Evolutionary conservation across 2,888 invertebrate genomes (phyloP).

Genomic region (Margaritifera margaritifera): DNA sequence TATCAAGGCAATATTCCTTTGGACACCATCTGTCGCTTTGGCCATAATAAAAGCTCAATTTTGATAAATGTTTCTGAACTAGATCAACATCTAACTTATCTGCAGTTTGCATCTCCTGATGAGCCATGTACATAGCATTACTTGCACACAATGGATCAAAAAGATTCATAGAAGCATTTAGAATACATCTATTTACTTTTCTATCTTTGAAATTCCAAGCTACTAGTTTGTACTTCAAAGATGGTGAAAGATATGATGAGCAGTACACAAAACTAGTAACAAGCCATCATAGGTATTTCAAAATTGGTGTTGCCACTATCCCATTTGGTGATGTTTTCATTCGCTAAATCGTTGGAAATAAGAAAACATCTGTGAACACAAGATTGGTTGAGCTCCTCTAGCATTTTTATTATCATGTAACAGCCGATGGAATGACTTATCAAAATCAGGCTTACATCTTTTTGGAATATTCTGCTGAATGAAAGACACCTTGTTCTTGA

Average conservation of each 20-base stretch:
- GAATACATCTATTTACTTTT: conserved; percentile 60
- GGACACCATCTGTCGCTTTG: conserved; percentile 89
- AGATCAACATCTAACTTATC: conserved; percentile 79
- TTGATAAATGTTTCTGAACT: conserved; percentile 77
- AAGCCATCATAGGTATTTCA: conserved; percentile 74
- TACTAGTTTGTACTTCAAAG: conserved; percentile 54
- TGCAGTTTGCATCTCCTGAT: conserved; percentile 84
- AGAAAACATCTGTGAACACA: conserved; percentile 74
- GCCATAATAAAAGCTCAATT: conserved; percentile 87
- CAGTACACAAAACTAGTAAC: conserved; percentile 58
- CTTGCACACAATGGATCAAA: conserved; percentile 64
- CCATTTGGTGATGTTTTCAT: conserved; percentile 87
- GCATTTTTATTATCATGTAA: conserved; percentile 85
- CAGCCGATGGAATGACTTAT: conserved; percentile 94
- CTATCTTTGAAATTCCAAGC: conserved; percentile 59
- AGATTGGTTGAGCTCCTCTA: conserved; percentile 74
- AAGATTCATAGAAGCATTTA: conserved; percentile 64
- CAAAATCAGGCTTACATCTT: conserved; percentile 81
- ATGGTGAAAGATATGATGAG: conserved; percentile 58
- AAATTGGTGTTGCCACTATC: conserved; percentile 78
- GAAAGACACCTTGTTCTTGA: conserved; percentile 85
- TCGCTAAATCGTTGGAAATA: conserved; percentile 91
- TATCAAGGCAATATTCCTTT: conserved; percentile 79
- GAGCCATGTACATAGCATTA: conserved; percentile 62
- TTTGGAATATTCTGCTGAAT: conserved; percentile 83